A percentile compares a stretch with the other conserved stretches of the same genome.
phyloP scores from a whole-genome alignment of 2,888 invertebrate genomes.

The Thecocarcelia acutangulata region DNA sequence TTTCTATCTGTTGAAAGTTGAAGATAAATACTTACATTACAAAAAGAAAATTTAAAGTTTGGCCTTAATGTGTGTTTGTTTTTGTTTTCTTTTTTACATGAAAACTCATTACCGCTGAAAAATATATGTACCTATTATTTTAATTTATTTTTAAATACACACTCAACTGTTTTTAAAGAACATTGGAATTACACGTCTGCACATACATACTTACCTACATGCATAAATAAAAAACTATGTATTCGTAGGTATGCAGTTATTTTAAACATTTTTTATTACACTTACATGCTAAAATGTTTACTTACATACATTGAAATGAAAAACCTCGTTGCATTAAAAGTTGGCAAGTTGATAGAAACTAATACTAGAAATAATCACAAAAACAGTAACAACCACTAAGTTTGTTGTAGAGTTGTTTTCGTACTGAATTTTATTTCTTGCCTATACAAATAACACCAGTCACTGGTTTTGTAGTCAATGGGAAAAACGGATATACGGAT shows the following conservation, averaged over 20 bases:
- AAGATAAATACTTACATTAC: slow-evolving; percentile 31
- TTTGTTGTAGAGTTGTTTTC: not conserved
- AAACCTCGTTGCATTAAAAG: slow-evolving; percentile 30
- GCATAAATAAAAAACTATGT: not conserved
- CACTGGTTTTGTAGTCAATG: slow-evolving; percentile 7
- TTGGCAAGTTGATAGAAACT: slow-evolving; percentile 12
- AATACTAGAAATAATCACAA: not conserved
- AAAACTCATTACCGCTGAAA: slow-evolving; percentile 47
- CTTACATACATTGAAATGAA: slow-evolving; percentile 1
- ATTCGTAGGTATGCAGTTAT: slow-evolving; percentile 34
- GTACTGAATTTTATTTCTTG: slow-evolving; percentile 8
- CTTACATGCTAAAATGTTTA: slow-evolving; percentile 45
- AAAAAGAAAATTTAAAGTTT: slow-evolving; percentile 28
- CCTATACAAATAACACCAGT: slow-evolving; percentile 24
- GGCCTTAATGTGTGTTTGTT: slow-evolving; percentile 26
- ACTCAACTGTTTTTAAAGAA: slow-evolving; percentile 44
- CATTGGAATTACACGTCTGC: slow-evolving; percentile 24
- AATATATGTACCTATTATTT: slow-evolving; percentile 1
- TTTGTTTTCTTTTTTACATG: slow-evolving; percentile 17
- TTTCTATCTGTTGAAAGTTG: not conserved
- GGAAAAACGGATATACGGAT: slow-evolving; percentile 20
- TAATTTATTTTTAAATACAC: slow-evolving; percentile 1
- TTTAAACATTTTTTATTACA: slow-evolving; percentile 4
- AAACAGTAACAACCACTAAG: not conserved
- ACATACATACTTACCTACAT: no score